Percentiles rank a stretch among this genome's conserved stretches.
Evolutionary conservation across 2,113 vertebrate species (phyloP).

Genomic region (Nestor notabilis): DNA sequence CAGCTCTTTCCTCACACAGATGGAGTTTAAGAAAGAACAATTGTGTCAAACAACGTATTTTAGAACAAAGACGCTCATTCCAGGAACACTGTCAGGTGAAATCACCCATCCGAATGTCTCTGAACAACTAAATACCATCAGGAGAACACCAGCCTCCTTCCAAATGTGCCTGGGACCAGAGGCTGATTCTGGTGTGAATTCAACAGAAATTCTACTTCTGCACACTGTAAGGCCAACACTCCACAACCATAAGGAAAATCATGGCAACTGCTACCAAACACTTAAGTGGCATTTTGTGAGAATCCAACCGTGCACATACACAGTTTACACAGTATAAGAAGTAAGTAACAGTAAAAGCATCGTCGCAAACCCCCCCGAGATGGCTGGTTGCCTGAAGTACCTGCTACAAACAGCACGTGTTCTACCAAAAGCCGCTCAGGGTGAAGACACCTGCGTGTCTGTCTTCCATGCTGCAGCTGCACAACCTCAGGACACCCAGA

Average conservation of each 20-base stretch:
- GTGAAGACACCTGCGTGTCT: no score
- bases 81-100: neutral
- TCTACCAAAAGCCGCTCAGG: neutral
- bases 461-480: rapidly evolving
- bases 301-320: neutral
- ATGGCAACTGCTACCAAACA: neutral
- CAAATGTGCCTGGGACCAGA: neutral
- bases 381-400: rapidly evolving
- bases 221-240: neutral
- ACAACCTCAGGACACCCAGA: neutral
- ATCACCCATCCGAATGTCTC: neutral
- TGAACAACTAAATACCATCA: neutral
- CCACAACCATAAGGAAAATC: rapidly evolving
- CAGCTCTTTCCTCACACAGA: neutral
- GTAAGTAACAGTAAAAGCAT: neutral
- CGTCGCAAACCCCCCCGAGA: neutral
- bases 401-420: rapidly evolving
- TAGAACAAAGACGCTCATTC: neutral
- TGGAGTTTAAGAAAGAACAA: neutral
- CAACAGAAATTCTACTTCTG: neutral
- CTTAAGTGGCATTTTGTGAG: neutral
- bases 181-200: neutral
- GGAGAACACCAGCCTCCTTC: neutral
- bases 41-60: neutral
- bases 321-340: neutral